phyloP scores from a whole-genome alignment of 2,797 vertebrate species.

The Acipenser transmontanus region DNA sequence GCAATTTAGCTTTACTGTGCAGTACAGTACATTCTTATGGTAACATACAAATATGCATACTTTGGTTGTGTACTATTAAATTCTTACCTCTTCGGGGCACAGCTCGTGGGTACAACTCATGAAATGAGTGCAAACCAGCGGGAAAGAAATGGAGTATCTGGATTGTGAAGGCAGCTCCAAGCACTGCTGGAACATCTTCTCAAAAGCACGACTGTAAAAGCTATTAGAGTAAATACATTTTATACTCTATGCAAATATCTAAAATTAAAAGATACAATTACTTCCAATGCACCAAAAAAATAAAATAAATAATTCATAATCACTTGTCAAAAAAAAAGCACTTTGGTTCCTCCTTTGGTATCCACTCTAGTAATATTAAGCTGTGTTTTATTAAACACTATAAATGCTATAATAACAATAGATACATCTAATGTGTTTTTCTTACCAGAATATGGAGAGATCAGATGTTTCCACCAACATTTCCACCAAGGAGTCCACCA shows the following conservation, averaged over 20 bases:
- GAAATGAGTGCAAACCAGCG: conserved; percentile 95
- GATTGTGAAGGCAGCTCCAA: conserved; percentile 96
- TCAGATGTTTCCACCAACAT: conserved; percentile 98
- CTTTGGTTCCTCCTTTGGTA: neutral
- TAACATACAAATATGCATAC: no score
- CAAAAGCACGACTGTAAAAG: conserved; percentile 98
- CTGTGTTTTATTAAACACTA: no score
- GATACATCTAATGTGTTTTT: neutral
- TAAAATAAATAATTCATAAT: neutral
- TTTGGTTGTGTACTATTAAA: no score
- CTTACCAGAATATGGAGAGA: conserved; percentile 94
- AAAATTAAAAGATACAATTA: no score
- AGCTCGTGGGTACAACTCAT: conserved; percentile 98
- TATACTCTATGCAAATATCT: neutral
- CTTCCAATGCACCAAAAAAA: neutral
- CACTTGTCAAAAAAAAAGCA: neutral
- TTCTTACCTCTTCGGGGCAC: conserved; percentile 91
- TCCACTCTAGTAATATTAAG: no score
- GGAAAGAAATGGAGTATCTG: conserved; percentile 94
- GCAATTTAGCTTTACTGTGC: no score
- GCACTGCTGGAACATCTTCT: conserved; percentile 99
- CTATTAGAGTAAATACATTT: conserved; percentile 47
- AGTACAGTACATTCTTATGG: no score
- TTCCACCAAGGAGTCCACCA: conserved; percentile 98
- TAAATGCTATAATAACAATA: no score